Base-by-base conservation (phyloP, 2,797 vertebrate genomes). In the Mionectes olivaceus region DNA sequence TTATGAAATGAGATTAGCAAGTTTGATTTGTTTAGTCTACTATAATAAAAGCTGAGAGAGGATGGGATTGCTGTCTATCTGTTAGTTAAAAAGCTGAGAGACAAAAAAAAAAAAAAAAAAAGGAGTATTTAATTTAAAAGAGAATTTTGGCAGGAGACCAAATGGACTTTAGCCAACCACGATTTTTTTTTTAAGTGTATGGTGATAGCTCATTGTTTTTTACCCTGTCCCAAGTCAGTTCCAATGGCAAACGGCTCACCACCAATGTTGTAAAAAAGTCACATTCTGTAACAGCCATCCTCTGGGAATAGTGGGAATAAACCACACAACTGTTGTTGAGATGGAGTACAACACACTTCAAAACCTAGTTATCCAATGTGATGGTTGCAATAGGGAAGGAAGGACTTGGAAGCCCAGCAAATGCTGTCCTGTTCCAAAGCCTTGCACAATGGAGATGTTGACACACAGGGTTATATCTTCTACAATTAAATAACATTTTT, bases 11-110 rank as follows among this genome's bases (percentile, higher is more conserved):
- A 65, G 41, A 71, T 88, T 80, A 71, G 83, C 17, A 85, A 83
- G 10, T 7, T 71, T 80, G 60, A 78, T 92, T 80, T 92, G 81
- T 91, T 91, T 93, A 83, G 79, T 83, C 65, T 85, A 27, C 44
- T 77, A 16, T 49, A 89, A 91, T 41, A 91, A 91, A 83, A 94
- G 49, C 73, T 81, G 32, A 78, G 60, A 73, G 47, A 80, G 13
- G 39, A 82, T 16, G 65, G 32, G 32, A 87, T 75, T 87, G 56
- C 41, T 90, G 24, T 65, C n/a, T 70, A 91, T 78, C 44, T 59
- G 39, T 49, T 89, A 73, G 50, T 55, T 87, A 60, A 80, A 85
- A 91, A 74, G 14, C 28, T 23, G 16, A 84, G 22, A 71, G 19
- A 2, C 5, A 19, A 15, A 49, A 56, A 56, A 44, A 44, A 39